Percentiles rank a stretch among this genome's conserved stretches.
Evolutionary conservation across 2,888 invertebrate species (phyloP).

Genomic region (Eutolmus rufibarbis): DNA sequence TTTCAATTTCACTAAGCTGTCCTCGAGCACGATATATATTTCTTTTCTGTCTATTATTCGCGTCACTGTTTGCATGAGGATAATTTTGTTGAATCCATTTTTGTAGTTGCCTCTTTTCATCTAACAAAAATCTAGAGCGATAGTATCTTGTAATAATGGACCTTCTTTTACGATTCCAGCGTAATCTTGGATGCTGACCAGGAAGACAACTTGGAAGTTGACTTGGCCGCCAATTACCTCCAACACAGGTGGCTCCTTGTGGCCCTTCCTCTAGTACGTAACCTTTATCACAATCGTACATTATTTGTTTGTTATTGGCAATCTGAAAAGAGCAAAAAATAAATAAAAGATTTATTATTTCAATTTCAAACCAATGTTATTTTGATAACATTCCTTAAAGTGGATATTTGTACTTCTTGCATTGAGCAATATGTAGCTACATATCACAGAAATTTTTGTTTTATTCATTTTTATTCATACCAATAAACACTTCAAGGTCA

Average conservation of each 20-base stretch:
- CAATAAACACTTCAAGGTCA: not conserved
- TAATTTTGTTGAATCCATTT: conserved; percentile 36
- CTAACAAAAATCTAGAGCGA: conserved; percentile 56
- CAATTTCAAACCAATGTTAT: not conserved
- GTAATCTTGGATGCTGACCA: conserved; percentile 85
- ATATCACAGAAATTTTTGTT: too few relatives aligned
- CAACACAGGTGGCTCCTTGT: conserved; percentile 93
- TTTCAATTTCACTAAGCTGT: conserved; percentile 53
- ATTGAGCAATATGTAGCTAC: too few relatives aligned
- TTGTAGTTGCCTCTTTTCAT: conserved; percentile 52
- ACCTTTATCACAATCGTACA: conserved; percentile 94
- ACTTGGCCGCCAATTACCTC: conserved; percentile 91
- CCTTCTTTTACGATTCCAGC: conserved; percentile 77
- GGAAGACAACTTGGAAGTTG: conserved; percentile 84
- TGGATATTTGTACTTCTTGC: not conserved
- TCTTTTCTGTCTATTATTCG: not conserved
- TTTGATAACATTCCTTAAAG: not conserved
- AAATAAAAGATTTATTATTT: not conserved
- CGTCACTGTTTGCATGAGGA: conserved; percentile 15
- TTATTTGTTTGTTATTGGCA: conserved; percentile 90
- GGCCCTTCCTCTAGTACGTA: conserved; percentile 87
- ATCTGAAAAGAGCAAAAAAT: conserved; percentile 60
- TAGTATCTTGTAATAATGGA: conserved; percentile 61
- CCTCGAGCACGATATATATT: conserved; percentile 46
- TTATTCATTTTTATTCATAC: not conserved